phyloP scores from a whole-genome alignment of 2,113 vertebrate species.

The Argyrosomus japonicus region DNA sequence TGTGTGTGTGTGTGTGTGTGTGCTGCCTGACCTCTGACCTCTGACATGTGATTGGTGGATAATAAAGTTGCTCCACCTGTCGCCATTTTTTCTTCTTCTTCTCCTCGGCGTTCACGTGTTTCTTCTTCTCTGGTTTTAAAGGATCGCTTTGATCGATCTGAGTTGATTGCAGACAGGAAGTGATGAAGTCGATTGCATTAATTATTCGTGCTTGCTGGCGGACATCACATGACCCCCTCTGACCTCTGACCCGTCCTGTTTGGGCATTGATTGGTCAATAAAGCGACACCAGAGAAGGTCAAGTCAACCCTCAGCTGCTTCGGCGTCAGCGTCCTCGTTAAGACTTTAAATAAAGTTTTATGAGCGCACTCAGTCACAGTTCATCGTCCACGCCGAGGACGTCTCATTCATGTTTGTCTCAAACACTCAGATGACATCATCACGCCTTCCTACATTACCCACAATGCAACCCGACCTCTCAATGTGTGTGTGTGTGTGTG shows the following conservation, averaged over 20 bases:
- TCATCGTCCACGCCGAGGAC: too few species aligned
- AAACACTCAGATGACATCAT: too few species aligned
- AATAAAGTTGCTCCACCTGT: conserved; percentile 1
- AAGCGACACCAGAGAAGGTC: conserved; percentile 39
- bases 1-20: conserved; percentile 2
- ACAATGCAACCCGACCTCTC: too few species aligned
- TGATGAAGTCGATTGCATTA: too few species aligned
- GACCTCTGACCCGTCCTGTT: conserved; percentile 13
- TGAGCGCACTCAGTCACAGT: too few species aligned
- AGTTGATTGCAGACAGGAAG: too few species aligned
- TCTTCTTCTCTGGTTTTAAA: not conserved
- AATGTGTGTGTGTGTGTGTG: too few species aligned
- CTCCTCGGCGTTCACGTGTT: not conserved
- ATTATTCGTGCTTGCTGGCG: not conserved
- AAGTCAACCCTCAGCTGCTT: not conserved
- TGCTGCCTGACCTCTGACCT: conserved; percentile 17
- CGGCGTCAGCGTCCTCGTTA: too few species aligned
- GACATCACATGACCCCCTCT: not conserved
- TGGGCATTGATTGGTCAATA: conserved; percentile 3
- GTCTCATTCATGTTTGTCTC: too few species aligned
- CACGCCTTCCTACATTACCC: too few species aligned
- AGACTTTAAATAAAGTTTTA: conserved; percentile 4
- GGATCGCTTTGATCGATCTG: too few species aligned
- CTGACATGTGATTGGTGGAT: conserved; percentile 8
- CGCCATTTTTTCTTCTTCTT: not conserved